Evolutionary conservation across 2,888 invertebrate genomes (phyloP).

Genomic region (Caenorhabditis macrosperma): DNA sequence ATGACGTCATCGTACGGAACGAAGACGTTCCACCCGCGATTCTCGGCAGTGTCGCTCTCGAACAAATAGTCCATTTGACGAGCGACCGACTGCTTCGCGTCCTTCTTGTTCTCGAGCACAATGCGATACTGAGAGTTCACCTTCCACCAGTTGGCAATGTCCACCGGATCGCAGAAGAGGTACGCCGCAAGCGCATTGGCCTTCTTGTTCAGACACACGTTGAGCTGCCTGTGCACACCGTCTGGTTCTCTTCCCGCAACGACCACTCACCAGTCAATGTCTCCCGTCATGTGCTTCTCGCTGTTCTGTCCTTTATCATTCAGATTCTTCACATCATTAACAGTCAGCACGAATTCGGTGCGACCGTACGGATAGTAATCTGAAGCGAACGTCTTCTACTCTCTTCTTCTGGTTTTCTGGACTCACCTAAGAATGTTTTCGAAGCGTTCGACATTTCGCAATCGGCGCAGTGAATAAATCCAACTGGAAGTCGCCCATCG

Average conservation of each 20-base stretch:
- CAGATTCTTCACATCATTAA: slow-evolving; percentile 7
- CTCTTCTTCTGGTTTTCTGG: too few relatives aligned
- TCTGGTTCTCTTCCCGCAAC: neutral
- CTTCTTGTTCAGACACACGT: slow-evolving; percentile 9
- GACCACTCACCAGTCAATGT: slow-evolving; percentile 21
- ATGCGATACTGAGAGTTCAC: slow-evolving; percentile 28
- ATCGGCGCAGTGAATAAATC: too few relatives aligned
- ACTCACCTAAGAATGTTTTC: slow-evolving; percentile 22
- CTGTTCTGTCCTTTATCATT: slow-evolving; percentile 10
- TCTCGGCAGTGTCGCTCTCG: slow-evolving; percentile 20
- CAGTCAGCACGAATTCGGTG: slow-evolving; percentile 9
- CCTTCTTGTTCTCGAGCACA: slow-evolving; percentile 15
- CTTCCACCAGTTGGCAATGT: slow-evolving; percentile 22
- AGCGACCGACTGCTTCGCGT: slow-evolving; percentile 25
- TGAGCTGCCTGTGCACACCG: slow-evolving; percentile 17
- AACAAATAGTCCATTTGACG: slow-evolving; percentile 37
- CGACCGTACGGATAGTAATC: slow-evolving; percentile 38
- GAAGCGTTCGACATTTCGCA: neutral
- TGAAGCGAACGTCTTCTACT: neutral
- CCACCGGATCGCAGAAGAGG: slow-evolving; percentile 26
- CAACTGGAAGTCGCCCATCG: too few relatives aligned
- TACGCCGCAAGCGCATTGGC: slow-evolving; percentile 23
- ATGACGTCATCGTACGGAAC: slow-evolving; percentile 5
- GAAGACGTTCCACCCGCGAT: slow-evolving; percentile 37
- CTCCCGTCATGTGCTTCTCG: slow-evolving; percentile 18